phyloP scores from a whole-genome alignment of 2,797 vertebrate genomes.

The Orientallactaga sibirica region DNA sequence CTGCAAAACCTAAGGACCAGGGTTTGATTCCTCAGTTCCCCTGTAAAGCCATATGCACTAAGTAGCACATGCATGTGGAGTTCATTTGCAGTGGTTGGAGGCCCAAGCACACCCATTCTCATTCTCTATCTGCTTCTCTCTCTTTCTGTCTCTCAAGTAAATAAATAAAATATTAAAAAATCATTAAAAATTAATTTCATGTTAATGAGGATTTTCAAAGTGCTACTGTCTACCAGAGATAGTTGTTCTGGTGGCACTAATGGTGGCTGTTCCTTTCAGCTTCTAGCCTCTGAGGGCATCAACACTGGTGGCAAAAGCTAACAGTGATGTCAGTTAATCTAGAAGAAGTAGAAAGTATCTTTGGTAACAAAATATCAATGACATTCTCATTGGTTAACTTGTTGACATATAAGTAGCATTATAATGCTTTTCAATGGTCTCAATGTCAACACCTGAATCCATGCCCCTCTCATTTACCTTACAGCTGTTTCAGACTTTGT shows the following conservation, averaged over 20 bases:
- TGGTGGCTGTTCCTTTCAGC: neutral
- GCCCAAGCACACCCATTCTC: too few relatives aligned
- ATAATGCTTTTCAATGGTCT: neutral
- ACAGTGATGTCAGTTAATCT: neutral
- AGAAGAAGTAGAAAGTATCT: neutral
- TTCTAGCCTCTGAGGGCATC: slow-evolving; percentile 6
- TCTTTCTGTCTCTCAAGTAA: too few relatives aligned
- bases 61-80: too few relatives aligned
- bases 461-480: neutral
- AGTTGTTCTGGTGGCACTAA: neutral
- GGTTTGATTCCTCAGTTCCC: too few relatives aligned
- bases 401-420: slow-evolving; percentile 9
- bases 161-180: too few relatives aligned
- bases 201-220: slow-evolving; percentile 31
- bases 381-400: neutral
- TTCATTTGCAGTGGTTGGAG: too few relatives aligned
- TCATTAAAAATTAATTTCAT: neutral
- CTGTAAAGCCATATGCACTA: too few relatives aligned
- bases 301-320: neutral
- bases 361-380: neutral
- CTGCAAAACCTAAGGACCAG: too few relatives aligned
- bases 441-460: neutral
- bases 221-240: neutral
- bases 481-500: neutral
- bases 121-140: too few relatives aligned